Evolutionary conservation across 2,113 vertebrate species (phyloP).

Genomic region (Pelecanoides urinatrix): DNA sequence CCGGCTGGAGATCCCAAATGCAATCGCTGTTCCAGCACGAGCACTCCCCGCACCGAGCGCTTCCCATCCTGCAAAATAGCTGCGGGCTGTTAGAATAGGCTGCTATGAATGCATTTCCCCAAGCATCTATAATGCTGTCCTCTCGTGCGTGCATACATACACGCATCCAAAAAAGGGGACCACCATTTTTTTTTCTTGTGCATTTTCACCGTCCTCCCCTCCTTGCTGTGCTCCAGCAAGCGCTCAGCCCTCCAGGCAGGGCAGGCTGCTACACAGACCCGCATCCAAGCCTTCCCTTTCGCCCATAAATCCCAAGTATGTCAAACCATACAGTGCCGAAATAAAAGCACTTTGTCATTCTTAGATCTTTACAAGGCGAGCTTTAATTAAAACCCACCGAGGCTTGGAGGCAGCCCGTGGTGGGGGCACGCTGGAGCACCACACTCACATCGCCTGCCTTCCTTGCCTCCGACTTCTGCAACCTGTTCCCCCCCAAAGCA

Average conservation of each 20-base stretch:
- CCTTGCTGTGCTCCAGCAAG: not conserved
- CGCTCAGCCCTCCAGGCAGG: not conserved
- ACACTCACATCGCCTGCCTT: fast-evolving
- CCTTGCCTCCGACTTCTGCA: not conserved
- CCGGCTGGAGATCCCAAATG: fast-evolving
- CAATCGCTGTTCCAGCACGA: fast-evolving
- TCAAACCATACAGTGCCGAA: fast-evolving
- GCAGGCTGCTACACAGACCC: not conserved
- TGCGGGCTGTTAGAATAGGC: not conserved
- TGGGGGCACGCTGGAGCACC: not conserved
- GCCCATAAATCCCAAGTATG: not conserved
- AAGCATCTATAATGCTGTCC: not conserved
- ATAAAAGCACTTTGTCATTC: not conserved
- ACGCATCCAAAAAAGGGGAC: not conserved
- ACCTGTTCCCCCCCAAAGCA: fast-evolving
- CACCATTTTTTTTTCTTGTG: not conserved
- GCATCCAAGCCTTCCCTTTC: not conserved
- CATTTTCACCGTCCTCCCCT: not conserved
- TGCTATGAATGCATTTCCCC: not conserved
- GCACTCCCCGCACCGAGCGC: fast-evolving
- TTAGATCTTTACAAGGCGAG: not conserved
- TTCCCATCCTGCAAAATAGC: not conserved
- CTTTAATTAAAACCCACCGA: not conserved
- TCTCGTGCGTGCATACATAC: not conserved
- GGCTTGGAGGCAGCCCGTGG: not conserved